phyloP scores from a whole-genome alignment of 2,888 invertebrate genomes.

The Sipha maydis region DNA sequence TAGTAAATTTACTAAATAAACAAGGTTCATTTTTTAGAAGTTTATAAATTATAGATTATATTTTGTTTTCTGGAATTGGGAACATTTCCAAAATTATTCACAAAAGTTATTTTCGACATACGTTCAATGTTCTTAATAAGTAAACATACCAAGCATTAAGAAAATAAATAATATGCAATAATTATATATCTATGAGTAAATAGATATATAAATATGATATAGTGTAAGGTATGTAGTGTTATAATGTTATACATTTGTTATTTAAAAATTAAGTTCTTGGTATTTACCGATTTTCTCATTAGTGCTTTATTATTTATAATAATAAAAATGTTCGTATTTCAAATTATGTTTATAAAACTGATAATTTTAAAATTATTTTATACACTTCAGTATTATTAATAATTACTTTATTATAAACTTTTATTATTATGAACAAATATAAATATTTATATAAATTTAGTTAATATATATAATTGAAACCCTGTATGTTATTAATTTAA shows the following conservation, averaged over 20 bases:
- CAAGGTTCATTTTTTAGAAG: neutral
- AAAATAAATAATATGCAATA: neutral
- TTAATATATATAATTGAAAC: neutral
- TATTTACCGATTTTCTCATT: neutral
- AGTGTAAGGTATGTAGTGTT: neutral
- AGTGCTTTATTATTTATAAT: constrained; percentile 1
- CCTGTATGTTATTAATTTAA: constrained; percentile 4
- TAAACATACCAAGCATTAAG: constrained; percentile 17
- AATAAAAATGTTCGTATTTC: neutral
- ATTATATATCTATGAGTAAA: neutral
- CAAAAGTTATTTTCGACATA: constrained; percentile 29
- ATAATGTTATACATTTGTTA: neutral
- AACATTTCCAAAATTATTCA: constrained; percentile 41
- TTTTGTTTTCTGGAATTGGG: constrained; percentile 47
- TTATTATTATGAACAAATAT: neutral
- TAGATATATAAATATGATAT: neutral
- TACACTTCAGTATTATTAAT: neutral
- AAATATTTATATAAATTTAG: neutral
- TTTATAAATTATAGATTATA: neutral
- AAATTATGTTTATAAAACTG: neutral
- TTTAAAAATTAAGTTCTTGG: too few species aligned
- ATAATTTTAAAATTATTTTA: neutral
- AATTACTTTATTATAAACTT: neutral
- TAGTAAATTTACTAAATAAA: neutral
- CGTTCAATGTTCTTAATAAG: constrained; percentile 14